A percentile compares a stretch with the other conserved stretches of the same genome.
Evolutionary conservation across 1,140 invertebrate genomes (phyloP).

Genomic region (Whitmania pigra): DNA sequence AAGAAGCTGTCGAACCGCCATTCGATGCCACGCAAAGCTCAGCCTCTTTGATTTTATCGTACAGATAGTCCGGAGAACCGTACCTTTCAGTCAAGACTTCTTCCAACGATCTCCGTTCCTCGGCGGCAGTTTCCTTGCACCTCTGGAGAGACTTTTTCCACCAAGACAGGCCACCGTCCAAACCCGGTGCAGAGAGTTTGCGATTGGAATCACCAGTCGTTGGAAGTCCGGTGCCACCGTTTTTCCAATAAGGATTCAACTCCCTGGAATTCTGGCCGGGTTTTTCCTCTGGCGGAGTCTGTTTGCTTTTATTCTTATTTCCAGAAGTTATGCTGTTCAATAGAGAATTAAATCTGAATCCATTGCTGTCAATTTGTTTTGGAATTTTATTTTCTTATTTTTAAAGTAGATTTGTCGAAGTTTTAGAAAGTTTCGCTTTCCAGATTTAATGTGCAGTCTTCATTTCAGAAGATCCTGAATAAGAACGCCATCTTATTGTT

Average conservation of each 20-base stretch:
- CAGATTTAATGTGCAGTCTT: too few relatives aligned
- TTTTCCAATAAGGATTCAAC: slow-evolving; percentile 83
- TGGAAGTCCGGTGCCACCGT: slow-evolving; percentile 68
- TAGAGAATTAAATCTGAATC: too few relatives aligned
- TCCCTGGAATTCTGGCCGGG: slow-evolving; percentile 56
- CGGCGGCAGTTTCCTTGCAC: slow-evolving; percentile 49
- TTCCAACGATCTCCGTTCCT: slow-evolving; percentile 48
- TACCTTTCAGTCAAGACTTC: slow-evolving; percentile 53
- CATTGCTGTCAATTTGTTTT: too few relatives aligned
- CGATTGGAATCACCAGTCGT: slow-evolving; percentile 26
- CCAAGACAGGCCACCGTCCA: slow-evolving; percentile 47
- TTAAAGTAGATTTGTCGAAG: too few relatives aligned
- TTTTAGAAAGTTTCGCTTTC: too few relatives aligned
- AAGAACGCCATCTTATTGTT: too few relatives aligned
- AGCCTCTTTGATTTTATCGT: slow-evolving; percentile 43
- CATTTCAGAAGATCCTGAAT: too few relatives aligned
- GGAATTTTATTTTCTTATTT: too few relatives aligned
- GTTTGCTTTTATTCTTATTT: too few relatives aligned
- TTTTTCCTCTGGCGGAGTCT: too few relatives aligned
- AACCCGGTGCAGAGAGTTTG: slow-evolving; percentile 26
- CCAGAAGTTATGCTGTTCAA: too few relatives aligned
- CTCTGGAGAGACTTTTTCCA: slow-evolving; percentile 48
- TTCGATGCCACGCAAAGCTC: slow-evolving; percentile 23
- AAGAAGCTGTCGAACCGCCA: neutral
- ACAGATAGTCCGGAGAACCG: slow-evolving; percentile 50